These are phyloP conservation scores for Dicrurus megarhynchus DNA, from an alignment of 2,113 vertebrate genomes.

Conservation along the genomic window DNA sequence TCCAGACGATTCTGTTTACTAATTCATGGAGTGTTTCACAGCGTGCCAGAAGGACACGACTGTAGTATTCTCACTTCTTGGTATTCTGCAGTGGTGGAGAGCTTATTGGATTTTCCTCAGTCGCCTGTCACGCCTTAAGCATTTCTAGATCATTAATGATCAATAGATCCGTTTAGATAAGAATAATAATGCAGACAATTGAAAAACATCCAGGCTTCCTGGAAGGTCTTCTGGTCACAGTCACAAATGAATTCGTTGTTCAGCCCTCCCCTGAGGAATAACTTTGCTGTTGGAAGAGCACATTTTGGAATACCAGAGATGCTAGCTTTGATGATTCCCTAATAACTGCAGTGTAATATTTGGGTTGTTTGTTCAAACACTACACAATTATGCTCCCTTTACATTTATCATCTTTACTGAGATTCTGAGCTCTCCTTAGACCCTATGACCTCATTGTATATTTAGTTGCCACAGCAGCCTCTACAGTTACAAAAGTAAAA, in stretches of 20 bases:
- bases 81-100: slow-evolving; percentile 30
- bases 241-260: not conserved
- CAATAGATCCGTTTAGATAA: slow-evolving; percentile 50
- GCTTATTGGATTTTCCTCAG: slow-evolving; percentile 46
- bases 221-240: not conserved
- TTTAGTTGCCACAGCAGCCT: not conserved
- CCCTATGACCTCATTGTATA: not conserved
- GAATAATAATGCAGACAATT: slow-evolving; percentile 56
- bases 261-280: not conserved
- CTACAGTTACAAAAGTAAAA: not conserved
- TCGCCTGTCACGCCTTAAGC: slow-evolving; percentile 6
- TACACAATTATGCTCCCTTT: not conserved
- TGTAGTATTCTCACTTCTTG: slow-evolving; percentile 4
- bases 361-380: not conserved
- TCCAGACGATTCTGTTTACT: not conserved
- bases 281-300: not conserved
- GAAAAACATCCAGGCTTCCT: slow-evolving; percentile 28
- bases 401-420: not conserved
- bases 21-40: slow-evolving; percentile 30
- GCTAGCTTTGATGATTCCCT: not conserved
- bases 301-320: not conserved
- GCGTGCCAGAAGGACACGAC: not conserved
- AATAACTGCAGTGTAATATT: not conserved
- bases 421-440: not conserved
- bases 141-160: slow-evolving; percentile 64